Base-by-base conservation (phyloP, 2,888 invertebrate species). In the Nephrotoma guestfalica region DNA sequence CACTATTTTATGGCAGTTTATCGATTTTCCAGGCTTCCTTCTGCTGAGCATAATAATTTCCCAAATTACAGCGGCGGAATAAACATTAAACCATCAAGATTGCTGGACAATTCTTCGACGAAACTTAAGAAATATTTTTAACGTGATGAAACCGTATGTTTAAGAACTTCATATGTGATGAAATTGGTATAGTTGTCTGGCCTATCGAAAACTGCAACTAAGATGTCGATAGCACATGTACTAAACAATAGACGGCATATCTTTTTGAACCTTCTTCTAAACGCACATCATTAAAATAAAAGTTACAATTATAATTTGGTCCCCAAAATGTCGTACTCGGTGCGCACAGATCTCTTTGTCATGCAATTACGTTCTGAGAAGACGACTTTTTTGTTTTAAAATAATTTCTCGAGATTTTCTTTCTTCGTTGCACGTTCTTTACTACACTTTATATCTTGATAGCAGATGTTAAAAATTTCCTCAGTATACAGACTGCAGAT, bases 281-380 rank as follows among this genome's bases (percentile, higher is more conserved):
- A 2, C 30, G 30, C 30, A 30, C 51, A n/a, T 51, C 15, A 7
- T 15, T 18, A 57, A 57, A 57, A 47, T n/a, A 47, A 71, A 71
- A 71, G 30, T 71, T 9, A 30, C 30, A 71, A 71, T 71, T 71
- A 71, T 71, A 30, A 30, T 71, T 30, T 9, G 30, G 71, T 71
- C 18, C 71, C 18, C 71, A 71, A 71, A 30, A 71, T 71, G 71
- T 9, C 11, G 30, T 9, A 43, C 43, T 30, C 71, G 7, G 9
- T 30, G 71, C 71, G 71, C 71, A 43, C 43, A 30, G 13, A 47
- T 71, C 30, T 71, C 71, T 71, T 71, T 71, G 71, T 71, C 30
- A 11, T 71, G 71, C 71, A 71, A 71, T 71, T 71, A 71, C 71
- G 9, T 71, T 71, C 71, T 71, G 30, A 7, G 71, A 71, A 71